These are phyloP conservation scores for Drosophila athabasca DNA, from an alignment of 1,140 invertebrate genomes.

Conservation along the genomic window DNA sequence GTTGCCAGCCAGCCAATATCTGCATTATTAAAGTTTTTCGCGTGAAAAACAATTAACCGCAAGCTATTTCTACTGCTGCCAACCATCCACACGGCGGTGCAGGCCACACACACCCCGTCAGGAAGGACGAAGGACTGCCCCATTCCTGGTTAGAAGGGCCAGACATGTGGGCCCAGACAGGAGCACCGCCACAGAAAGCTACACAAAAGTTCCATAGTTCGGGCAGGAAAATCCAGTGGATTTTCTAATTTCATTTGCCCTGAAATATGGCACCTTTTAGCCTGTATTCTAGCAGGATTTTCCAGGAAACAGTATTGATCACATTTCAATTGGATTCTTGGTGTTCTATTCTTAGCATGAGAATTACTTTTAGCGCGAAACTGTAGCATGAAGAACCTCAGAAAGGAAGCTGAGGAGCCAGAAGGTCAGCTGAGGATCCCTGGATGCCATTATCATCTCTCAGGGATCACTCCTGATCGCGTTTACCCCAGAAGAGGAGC, in stretches of 20 bases:
- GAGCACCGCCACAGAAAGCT: conserved; percentile 20
- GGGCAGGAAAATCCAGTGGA: neutral
- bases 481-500: neutral
- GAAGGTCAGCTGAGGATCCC: too few species aligned
- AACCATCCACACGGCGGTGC: too few species aligned
- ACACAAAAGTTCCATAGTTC: conserved; percentile 9
- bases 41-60: conserved; percentile 68
- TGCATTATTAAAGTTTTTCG: conserved; percentile 68
- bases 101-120: neutral
- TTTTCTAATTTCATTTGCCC: neutral
- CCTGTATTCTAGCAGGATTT: neutral
- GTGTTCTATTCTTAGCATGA: too few species aligned
- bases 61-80: conserved; percentile 47
- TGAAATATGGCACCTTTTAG: too few species aligned
- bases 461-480: neutral
- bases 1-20: conserved; percentile 61
- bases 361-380: too few species aligned
- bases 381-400: too few species aligned
- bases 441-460: too few species aligned
- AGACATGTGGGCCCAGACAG: conserved; percentile 2
- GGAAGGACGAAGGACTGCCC: too few species aligned
- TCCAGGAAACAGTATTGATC: too few species aligned
- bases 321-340: too few species aligned
- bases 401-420: too few species aligned
- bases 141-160: too few species aligned